Evolutionary conservation across 2,888 invertebrate species (phyloP), one percentile per base, ranked within the genome.

Genomic region (Andricus quercusramuli): DNA sequence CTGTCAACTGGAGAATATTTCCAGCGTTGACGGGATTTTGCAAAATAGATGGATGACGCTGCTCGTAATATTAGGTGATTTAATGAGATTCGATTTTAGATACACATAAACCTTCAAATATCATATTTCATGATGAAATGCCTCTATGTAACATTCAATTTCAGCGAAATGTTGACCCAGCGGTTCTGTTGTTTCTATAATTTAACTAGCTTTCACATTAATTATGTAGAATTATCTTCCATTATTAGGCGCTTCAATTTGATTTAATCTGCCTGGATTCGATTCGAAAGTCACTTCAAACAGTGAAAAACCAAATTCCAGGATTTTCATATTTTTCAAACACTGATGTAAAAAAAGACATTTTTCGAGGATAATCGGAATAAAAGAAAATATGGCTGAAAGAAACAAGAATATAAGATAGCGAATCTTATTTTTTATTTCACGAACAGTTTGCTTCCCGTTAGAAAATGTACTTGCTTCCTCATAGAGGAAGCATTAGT

Each of bases 1-100:
- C 87, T 90, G 90, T 91, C 91, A 91, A 90, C 89, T 89, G 87
- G 29, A 89, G 87, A 90, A 91, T 89, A 89, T 90, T 90, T 89
- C 89, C 85, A 88, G 86, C 85, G 87, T 84, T 88, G 89, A 90
- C 87, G 87, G 86, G 83, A 82, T 82, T 83, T 83, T 70, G 78
- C 79, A 82, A 85, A 85, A 84, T 79, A 79, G 77, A 81, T 78
- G 81, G 64, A 70, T 78, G 79, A 62, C 80, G 82, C 47, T 68
- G 41, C 22, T 68, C 25, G 44, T 68, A 47, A 47, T 68, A 25
- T 68, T 68, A 47, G 47, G 68, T 41, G 9, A 41, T 68, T 47
- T 47, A 68, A 68, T 68, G 68, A 68, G 68, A 68, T 68, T 68
- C 47, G 47, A 68, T 68, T 68, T 68, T 68, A 68, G 68, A 47